A percentile compares a stretch with the other conserved stretches of the same genome.
Evolutionary conservation across 2,888 invertebrate genomes (phyloP).

Genomic region (Pelosia muscerda): DNA sequence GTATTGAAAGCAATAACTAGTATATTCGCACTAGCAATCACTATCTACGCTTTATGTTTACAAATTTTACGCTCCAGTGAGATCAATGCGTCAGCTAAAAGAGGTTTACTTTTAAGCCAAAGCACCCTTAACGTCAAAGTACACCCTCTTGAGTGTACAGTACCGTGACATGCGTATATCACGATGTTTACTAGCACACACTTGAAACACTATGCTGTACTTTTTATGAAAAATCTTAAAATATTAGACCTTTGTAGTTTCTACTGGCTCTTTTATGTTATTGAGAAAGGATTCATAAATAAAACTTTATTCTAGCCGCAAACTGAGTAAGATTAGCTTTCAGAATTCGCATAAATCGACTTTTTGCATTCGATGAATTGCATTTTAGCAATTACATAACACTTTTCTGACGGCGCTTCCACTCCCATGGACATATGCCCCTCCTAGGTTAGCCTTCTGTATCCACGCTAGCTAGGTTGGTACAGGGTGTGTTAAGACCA

Average conservation of each 20-base stretch:
- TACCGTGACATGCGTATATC: constrained; percentile 25
- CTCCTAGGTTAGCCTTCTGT: no score
- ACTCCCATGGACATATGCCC: no score
- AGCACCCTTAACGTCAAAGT: constrained; percentile 48
- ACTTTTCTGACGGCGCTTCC: no score
- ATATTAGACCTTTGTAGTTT: neutral
- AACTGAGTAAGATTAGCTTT: no score
- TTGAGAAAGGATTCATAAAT: neutral
- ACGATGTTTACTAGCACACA: constrained; percentile 21
- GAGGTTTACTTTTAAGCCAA: constrained; percentile 29
- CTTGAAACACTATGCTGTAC: neutral
- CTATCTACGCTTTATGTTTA: constrained; percentile 21
- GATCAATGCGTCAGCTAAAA: constrained; percentile 44
- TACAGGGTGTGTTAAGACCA: no score
- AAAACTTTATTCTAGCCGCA: no score
- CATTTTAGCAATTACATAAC: no score
- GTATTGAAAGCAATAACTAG: no score
- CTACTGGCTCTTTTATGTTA: neutral
- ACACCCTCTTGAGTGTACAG: constrained; percentile 37
- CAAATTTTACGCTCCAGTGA: constrained; percentile 48
- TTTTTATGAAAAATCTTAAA: neutral
- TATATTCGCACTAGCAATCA: neutral
- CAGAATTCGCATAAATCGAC: no score
- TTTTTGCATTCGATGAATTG: no score
- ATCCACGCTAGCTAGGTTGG: no score